Percentiles rank a stretch among this genome's conserved stretches.
Evolutionary conservation across 2,797 vertebrate genomes (phyloP).

Genomic region (Adrianichthys oophorus): DNA sequence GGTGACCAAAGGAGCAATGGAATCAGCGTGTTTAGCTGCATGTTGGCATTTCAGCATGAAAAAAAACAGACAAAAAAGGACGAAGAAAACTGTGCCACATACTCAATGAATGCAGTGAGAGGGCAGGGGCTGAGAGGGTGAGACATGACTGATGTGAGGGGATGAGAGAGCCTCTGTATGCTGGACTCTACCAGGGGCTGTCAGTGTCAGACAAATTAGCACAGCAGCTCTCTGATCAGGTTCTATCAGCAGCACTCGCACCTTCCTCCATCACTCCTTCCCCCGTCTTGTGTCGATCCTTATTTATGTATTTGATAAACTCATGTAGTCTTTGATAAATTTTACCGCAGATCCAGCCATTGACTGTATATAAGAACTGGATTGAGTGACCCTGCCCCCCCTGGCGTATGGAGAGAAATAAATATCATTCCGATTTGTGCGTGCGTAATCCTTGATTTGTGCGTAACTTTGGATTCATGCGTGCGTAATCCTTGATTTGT

Average conservation of each 20-base stretch:
- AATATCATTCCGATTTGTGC: too few species aligned
- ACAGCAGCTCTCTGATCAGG: constrained; percentile 43
- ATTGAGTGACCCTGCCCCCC: too few species aligned
- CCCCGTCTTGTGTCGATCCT: too few species aligned
- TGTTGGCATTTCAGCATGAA: background rate
- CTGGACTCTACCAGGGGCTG: constrained; percentile 20
- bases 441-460: too few species aligned
- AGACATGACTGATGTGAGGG: constrained; percentile 14
- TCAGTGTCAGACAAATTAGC: constrained; percentile 46
- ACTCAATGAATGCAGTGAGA: background rate
- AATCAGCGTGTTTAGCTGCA: background rate
- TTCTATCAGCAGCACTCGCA: constrained; percentile 34
- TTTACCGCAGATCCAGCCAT: too few species aligned
- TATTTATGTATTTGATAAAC: too few species aligned
- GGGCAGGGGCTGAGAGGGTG: background rate
- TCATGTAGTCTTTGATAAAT: too few species aligned
- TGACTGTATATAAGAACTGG: too few species aligned
- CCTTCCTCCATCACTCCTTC: constrained; percentile 8
- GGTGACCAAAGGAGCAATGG: background rate
- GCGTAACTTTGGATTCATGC: too few species aligned
- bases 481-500: too few species aligned
- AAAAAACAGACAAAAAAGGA: background rate
- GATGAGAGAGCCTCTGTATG: constrained; percentile 28
- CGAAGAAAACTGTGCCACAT: background rate
- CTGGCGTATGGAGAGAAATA: too few species aligned